Conservation (phyloP, 2,888 invertebrate genomes). For the Chesias legatella region DNA sequence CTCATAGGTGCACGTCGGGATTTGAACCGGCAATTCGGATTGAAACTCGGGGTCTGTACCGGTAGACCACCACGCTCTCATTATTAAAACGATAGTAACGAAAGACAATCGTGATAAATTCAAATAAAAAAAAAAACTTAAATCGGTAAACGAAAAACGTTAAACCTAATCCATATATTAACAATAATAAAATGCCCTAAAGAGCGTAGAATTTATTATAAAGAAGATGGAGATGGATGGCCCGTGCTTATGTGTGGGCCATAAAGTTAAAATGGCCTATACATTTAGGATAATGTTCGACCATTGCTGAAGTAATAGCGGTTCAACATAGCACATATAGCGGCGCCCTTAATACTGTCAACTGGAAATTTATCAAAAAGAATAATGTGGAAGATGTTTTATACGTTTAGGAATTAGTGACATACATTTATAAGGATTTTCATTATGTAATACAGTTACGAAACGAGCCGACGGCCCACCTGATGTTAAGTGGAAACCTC, state of each 20-base stretch:
- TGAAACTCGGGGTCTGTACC: too few relatives aligned
- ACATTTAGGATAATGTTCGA: slow-evolving; percentile 62
- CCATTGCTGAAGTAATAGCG: slow-evolving; percentile 55
- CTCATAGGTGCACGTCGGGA: too few relatives aligned
- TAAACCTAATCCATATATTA: slow-evolving; percentile 16
- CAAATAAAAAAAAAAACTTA: too few relatives aligned
- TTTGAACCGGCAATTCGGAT: too few relatives aligned
- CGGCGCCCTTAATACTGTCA: slow-evolving; percentile 32
- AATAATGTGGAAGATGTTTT: slow-evolving; percentile 3
- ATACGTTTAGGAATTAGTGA: background rate
- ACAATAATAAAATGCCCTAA: slow-evolving; percentile 28
- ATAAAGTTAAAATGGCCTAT: slow-evolving; percentile 61
- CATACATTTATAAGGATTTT: too few relatives aligned
- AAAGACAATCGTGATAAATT: too few relatives aligned
- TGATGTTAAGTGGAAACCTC: too few relatives aligned
- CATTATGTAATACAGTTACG: too few relatives aligned
- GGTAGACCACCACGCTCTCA: too few relatives aligned
- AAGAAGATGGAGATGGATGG: slow-evolving; percentile 40
- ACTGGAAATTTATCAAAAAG: slow-evolving; percentile 22
- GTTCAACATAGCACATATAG: slow-evolving; percentile 46
- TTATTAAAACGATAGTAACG: too few relatives aligned
- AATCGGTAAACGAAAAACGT: background rate
- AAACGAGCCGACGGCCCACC: too few relatives aligned
- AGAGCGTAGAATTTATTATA: slow-evolving; percentile 32
- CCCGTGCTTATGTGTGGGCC: slow-evolving; percentile 46